A percentile compares a stretch with the other conserved stretches of the same genome.
Evolutionary conservation across 2,888 invertebrate species (phyloP).

Genomic region (Teleogryllus oceanicus): DNA sequence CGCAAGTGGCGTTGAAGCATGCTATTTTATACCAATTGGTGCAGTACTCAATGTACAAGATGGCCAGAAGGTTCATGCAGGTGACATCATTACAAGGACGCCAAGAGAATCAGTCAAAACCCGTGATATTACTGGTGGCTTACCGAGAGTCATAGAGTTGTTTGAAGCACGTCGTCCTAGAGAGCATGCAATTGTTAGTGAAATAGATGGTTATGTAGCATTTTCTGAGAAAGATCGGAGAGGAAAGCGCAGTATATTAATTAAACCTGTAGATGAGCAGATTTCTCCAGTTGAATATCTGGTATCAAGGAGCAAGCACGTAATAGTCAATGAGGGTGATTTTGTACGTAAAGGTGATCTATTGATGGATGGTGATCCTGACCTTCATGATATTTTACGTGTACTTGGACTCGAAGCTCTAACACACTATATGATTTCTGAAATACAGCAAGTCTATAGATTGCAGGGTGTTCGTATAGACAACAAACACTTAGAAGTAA

Average conservation of each 20-base stretch:
- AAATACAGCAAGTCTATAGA: constrained; percentile 30
- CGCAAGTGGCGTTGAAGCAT: constrained; percentile 24
- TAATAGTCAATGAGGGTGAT: not conserved
- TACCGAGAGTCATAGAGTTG: not conserved
- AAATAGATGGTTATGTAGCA: not conserved
- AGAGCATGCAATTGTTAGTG: constrained; percentile 23
- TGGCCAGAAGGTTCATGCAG: constrained; percentile 22
- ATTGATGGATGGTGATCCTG: not conserved
- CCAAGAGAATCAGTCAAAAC: constrained; percentile 20
- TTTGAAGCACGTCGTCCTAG: constrained; percentile 26
- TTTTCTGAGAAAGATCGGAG: not conserved
- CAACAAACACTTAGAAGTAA: constrained; percentile 31
- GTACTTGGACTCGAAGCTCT: not conserved
- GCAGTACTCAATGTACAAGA: constrained; percentile 21
- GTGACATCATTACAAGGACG: constrained; percentile 20
- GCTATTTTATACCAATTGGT: constrained; percentile 20
- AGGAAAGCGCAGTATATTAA: not conserved
- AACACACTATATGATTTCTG: constrained; percentile 19
- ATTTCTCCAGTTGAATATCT: not conserved
- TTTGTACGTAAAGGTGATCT: not conserved
- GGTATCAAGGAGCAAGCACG: not conserved
- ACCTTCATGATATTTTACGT: constrained; percentile 5
- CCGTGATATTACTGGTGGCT: constrained; percentile 20
- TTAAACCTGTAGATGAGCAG: not conserved
- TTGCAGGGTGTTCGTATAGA: constrained; percentile 28